Evolutionary conservation across 2,113 vertebrate genomes (phyloP).

Genomic region (Trachemys scripta): DNA sequence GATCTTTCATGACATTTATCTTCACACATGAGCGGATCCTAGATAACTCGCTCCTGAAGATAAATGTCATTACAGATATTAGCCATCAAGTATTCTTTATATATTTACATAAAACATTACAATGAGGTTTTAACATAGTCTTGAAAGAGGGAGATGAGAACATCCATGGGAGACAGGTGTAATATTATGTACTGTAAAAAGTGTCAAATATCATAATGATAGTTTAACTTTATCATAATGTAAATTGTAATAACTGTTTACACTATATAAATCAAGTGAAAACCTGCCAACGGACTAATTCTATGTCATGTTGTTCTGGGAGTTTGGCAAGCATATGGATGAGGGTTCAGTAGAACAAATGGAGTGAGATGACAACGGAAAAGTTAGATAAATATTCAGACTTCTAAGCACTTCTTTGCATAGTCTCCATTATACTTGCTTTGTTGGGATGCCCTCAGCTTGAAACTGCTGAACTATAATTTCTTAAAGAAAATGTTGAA

Average conservation of each 20-base stretch:
- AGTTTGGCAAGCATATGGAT: background rate
- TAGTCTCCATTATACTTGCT: rapidly evolving
- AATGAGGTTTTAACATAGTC: constrained; percentile 52
- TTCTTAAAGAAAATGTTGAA: background rate
- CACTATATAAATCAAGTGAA: background rate
- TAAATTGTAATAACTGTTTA: background rate
- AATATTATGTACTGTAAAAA: constrained; percentile 12
- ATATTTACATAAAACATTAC: constrained; percentile 68
- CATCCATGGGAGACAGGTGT: background rate
- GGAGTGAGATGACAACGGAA: background rate
- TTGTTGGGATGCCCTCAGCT: background rate
- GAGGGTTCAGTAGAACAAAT: constrained; percentile 19
- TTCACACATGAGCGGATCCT: constrained; percentile 32
- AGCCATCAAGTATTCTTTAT: constrained; percentile 58
- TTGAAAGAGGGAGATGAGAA: constrained; percentile 2
- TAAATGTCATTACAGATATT: constrained; percentile 65
- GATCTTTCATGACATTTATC: constrained; percentile 68
- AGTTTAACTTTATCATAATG: constrained; percentile 39
- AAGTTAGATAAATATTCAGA: background rate
- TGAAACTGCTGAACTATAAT: background rate
- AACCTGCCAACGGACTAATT: background rate
- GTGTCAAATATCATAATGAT: constrained; percentile 27
- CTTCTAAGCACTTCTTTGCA: rapidly evolving
- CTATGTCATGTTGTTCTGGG: background rate
- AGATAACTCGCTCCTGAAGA: constrained; percentile 47